Evolutionary conservation across 2,113 vertebrate genomes (phyloP).

Genomic region (Odontophorus gujanensis): DNA sequence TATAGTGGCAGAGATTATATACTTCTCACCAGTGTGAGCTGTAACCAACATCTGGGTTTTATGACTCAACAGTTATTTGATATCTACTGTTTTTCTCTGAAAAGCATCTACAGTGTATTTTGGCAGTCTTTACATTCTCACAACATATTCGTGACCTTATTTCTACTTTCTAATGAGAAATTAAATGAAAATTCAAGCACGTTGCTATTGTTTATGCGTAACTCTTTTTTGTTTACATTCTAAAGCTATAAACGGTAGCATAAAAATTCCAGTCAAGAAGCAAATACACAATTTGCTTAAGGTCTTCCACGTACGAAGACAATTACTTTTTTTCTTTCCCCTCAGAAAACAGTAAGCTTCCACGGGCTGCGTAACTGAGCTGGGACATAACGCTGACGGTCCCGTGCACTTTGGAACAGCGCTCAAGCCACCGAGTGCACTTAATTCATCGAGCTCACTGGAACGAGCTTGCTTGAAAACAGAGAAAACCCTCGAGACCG

Average conservation of each 20-base stretch:
- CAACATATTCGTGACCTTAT: background rate
- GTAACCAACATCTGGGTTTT: conserved; percentile 73
- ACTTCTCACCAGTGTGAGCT: conserved; percentile 62
- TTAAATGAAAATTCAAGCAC: background rate
- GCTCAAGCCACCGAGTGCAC: background rate
- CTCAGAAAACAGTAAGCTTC: background rate
- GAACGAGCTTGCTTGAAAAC: conserved; percentile 1
- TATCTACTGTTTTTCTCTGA: conserved; percentile 57
- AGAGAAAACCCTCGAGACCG: background rate
- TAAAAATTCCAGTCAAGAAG: background rate
- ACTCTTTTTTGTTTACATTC: conserved; percentile 2
- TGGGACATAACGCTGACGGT: background rate
- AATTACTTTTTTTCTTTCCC: background rate
- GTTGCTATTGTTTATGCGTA: background rate
- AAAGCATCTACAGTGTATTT: conserved; percentile 43
- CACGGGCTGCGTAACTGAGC: background rate
- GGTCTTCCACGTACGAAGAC: background rate
- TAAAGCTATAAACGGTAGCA: conserved; percentile 12
- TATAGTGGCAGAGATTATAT: conserved; percentile 65
- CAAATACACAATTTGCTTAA: background rate
- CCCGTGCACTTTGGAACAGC: background rate
- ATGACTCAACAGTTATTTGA: conserved; percentile 62
- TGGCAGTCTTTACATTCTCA: conserved; percentile 22
- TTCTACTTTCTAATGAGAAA: conserved; percentile 12
- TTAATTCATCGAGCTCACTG: conserved; percentile 7